Base-by-base conservation (phyloP, 2,888 invertebrate genomes). In the Danaus chrysippus region DNA sequence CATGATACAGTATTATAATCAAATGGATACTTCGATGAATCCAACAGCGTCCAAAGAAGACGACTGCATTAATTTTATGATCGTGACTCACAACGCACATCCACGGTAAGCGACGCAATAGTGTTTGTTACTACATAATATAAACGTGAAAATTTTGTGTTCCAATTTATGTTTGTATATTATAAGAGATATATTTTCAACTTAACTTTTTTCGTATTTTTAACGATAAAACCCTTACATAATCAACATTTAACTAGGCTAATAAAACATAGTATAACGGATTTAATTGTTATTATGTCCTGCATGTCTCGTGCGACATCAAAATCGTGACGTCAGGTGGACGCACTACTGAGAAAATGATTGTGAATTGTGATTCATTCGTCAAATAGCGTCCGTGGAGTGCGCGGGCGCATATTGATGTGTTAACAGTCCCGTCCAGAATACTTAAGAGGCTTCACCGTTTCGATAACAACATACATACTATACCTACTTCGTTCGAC, bases 341-440 rank as follows among this genome's bases (percentile, higher is more conserved):
- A 67, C 69, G 60, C 63, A 61, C 67, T 70, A 71, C 81, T 76
- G 77, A 76, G 82, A 82, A 83, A 84, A 81, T 77, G 72, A 72
- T 78, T 79, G 82, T 87, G 87, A 86, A 71, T 78, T 77, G 82
- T 88, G 88, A 88, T 82, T 87, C 86, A 88, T 81, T 80, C 83
- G 83, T 86, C 83, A 83, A 84, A 83, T 78, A 84, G 81, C 82
- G 85, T 78, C 77, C 75, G 78, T 75, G 82, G 78, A 81, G 79
- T 82, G 86, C 86, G 82, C 88, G 84, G 82, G 86, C 87, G 87
- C 88, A 88, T 89, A 85, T 78, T 83, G 82, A 89, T 88, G 83
- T 76, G 75, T 74, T 76, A 58, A 68, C 70, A 74, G 73, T 75
- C 75, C 80, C 79, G 77, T 75, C 70, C 75, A 76, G 84, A 81